Base-by-base conservation (phyloP, 2,113 vertebrate species). In the Gadus macrocephalus region DNA sequence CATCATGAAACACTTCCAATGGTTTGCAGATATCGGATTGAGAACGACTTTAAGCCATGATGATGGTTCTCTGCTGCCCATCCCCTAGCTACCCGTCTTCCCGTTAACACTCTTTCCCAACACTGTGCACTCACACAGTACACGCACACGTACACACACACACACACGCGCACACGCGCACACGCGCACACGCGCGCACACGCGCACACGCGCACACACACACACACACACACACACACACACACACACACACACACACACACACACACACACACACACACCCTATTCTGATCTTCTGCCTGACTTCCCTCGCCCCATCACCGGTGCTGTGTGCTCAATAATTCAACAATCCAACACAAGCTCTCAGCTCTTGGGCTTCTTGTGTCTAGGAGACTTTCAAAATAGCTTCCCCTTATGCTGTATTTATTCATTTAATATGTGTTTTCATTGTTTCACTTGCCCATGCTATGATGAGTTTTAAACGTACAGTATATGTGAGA, bases 261-360 rank as follows among this genome's bases (percentile, higher is more conserved):
- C 38, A 42, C 38, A 42, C 65, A 67, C 42, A 53, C 65, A 11
- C 65, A 67, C 63, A 42, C 63, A 65, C 17, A 65, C 53, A 64
- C 59, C 53, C 67, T 60, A 25, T 66, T 71, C 61, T 70, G 15
- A 72, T 70, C 80, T 89, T 87, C 79, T 78, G 83, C 76, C 81
- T 89, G 86, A 85, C 89, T 89, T 81, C 75, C 75, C 84, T 76
- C 66, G 61, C 81, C 70, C 70, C 81, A 75, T 76, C 74, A 79
- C 69, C 12, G 56, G 69, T 76, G 56, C 81, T 82, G 76, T 59
- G 53, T 78, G 69, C 73, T 91, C 80, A 89, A 90, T 91, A 88
- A 90, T 92, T 91, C 81, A 91, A 83, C 83, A 84, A 58, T 64
- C 78, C 70, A 69, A 74, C 81, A 82, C 78, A 77, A 69, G 59